Base-by-base conservation (phyloP, 1,140 invertebrate genomes). In the Rhagoletis pomonella region DNA sequence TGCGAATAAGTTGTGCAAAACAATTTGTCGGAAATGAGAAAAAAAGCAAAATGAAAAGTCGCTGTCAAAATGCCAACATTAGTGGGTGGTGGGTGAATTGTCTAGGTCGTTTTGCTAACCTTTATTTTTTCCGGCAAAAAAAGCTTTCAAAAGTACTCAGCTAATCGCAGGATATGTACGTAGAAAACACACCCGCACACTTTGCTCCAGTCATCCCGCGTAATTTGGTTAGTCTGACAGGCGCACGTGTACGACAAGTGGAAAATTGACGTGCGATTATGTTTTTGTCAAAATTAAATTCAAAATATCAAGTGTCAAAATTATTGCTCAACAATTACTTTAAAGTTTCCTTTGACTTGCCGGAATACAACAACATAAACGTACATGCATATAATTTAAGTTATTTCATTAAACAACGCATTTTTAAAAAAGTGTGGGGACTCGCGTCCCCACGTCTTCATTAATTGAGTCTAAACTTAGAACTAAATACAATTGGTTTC, bases 201-300 rank as follows among this genome's bases (percentile, higher is more conserved):
- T 9, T 10, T 14, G 1, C 47, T 6, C 4, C 47, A 5, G 3
- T 29, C 50, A 29, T 6, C 19, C 29, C 47, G 73, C 10, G 7
- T 81, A 81, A 81, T 81, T 91, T 88, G 88, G 91, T 91, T 91
- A 90, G 90, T 84, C 87, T 91, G 91, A 91, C 91, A 91, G 89
- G 90, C 85, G 89, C 91, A 91, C 91, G 91, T 91, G 91, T 89
- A 91, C 89, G 90, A 88, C 89, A 89, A 77, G 65, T 67, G 73
- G 62, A 67, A 87, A 64, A 91, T 91, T 91, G 90, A 91, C 88
- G 89, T 90, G 85, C 88, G 88, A 90, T 91, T 90, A 89, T 90
- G 90, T 73, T 69, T 89, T 60, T 86, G 58, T 86, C 44, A 62
- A 90, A 91, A 90, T 91, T 91, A 87, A 91, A 90, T 91, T 91